Base-by-base conservation (phyloP, 2,888 invertebrate species). In the Gandaritis pyraliata region DNA sequence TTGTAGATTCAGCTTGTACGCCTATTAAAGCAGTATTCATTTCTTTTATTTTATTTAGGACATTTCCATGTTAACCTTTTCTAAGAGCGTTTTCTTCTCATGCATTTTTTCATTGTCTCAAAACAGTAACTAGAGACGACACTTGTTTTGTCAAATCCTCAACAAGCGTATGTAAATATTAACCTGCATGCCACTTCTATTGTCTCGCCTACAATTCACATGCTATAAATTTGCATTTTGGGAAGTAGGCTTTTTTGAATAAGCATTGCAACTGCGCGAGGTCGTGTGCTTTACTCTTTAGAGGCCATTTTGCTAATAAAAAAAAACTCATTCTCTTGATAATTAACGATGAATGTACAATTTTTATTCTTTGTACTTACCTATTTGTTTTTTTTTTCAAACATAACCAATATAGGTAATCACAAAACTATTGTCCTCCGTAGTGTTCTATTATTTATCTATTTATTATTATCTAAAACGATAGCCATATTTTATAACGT, bases 171-270 rank as follows among this genome's bases (percentile, higher is more conserved):
- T 83, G 77, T 77, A 81, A 83, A 81, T 80, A 74, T 73, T 69
- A 73, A 87, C 80, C 81, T 80, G 85, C 72, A 72, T 81, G 83
- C 68, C 81, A 81, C 83, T 65, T 63, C 75, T 76, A 85, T 87
- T 90, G 89, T 90, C 78, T 86, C 81, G 81, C 78, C 77, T 78
- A 85, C 85, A 82, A 82, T 86, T 83, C 80, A 82, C 80, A 79
- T 83, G 82, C 78, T 78, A 81, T 75, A 75, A 77, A 87, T 90
- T 90, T 84, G 83, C 87, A 90, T 90, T 33, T 88, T 85, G 83
- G 88, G 88, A 90, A 88, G 87, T 89, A 76, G 90, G 83, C 70
- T 86, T 82, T 71, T 82, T 81, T 86, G 78, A 86, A 85, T 85
- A 75, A 82, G 47, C 48, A 11, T 58, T 56, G 60, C 60, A 36